Percentiles rank a stretch among this genome's conserved stretches.
Evolutionary conservation across 2,113 vertebrate species (phyloP).

Genomic region (Chaetura pelagica): DNA sequence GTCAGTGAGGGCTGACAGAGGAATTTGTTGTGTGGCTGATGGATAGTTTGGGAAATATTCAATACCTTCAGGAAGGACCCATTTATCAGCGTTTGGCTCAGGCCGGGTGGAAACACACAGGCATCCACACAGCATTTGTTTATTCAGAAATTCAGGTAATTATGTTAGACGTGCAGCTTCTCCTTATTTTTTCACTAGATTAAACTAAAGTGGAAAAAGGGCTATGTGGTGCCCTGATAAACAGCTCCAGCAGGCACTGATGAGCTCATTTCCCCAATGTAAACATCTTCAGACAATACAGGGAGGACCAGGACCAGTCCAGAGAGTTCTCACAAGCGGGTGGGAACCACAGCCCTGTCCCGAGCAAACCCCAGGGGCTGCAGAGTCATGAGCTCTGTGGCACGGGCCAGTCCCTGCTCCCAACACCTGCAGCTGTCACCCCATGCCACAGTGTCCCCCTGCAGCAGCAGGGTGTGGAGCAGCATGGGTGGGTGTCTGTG

Average conservation of each 20-base stretch:
- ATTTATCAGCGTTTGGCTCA: slow-evolving; percentile 52
- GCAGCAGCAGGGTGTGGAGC: neutral
- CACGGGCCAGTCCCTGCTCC: neutral
- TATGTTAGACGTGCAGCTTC: neutral
- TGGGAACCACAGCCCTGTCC: neutral
- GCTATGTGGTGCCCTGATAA: neutral
- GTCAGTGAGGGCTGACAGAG: slow-evolving; percentile 78
- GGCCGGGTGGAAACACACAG: neutral
- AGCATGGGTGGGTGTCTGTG: too few relatives aligned
- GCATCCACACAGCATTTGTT: neutral
- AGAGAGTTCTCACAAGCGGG: fast-evolving
- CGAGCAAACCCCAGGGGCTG: slow-evolving; percentile 1
- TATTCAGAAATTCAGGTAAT: neutral
- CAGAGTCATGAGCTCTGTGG: neutral
- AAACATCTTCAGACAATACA: neutral
- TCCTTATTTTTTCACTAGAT: neutral
- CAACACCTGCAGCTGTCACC: fast-evolving
- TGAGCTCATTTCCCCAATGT: fast-evolving
- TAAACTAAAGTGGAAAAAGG: neutral
- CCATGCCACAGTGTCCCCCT: fast-evolving
- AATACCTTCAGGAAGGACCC: slow-evolving; percentile 36
- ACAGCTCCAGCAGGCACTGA: slow-evolving; percentile 39
- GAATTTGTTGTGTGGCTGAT: slow-evolving; percentile 80
- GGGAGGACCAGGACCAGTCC: neutral
- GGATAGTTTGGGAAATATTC: slow-evolving; percentile 71